Percentiles rank a stretch among this genome's conserved stretches.
Conservation (phyloP, 2,113 vertebrate species). For the Anhinga rufa region DNA sequence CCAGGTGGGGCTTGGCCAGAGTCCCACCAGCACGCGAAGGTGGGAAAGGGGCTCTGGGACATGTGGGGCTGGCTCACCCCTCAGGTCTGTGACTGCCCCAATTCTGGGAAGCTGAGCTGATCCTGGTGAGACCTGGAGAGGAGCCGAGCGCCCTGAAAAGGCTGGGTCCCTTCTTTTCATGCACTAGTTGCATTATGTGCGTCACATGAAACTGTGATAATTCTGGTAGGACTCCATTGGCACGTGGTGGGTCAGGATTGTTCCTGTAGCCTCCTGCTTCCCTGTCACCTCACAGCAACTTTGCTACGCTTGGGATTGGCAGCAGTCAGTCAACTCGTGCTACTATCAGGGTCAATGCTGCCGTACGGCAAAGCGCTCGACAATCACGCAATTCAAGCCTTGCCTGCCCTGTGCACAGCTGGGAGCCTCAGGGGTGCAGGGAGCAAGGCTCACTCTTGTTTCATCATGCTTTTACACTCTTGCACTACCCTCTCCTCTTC, state of each 20-base stretch:
- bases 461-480: background rate
- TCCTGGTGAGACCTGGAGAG: background rate
- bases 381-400: background rate
- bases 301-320: background rate
- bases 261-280: background rate
- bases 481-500: fast-evolving
- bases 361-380: background rate
- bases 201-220: background rate
- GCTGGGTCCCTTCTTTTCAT: background rate
- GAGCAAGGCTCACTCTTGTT: background rate
- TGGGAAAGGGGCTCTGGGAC: background rate
- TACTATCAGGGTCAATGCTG: fast-evolving
- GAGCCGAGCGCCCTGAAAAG: background rate
- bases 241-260: background rate
- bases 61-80: fast-evolving
- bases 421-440: background rate
- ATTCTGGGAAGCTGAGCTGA: background rate
- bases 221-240: background rate
- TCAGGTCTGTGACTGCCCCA: background rate
- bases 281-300: background rate
- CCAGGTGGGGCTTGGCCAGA: background rate
- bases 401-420: background rate
- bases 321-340: background rate
- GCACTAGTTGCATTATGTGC: background rate
- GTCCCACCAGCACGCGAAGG: background rate